phyloP scores from a whole-genome alignment of 2,888 invertebrate genomes.

The Acanthosoma haemorrhoidale region DNA sequence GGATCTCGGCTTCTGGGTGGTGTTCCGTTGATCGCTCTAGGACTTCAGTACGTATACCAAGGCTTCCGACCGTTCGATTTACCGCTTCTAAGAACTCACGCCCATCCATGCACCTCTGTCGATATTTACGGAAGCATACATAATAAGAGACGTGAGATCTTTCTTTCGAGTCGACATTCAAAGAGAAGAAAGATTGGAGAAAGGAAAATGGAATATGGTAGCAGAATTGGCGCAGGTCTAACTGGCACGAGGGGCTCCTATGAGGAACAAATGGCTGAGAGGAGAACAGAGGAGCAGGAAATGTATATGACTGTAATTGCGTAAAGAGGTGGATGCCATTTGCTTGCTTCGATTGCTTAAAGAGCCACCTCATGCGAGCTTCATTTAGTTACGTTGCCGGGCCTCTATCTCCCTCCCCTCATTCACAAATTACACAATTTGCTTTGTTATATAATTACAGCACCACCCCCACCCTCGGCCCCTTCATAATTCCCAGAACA shows the following conservation, averaged over 20 bases:
- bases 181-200: no score
- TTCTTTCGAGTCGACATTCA: no score
- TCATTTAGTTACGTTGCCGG: not conserved
- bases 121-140: no score
- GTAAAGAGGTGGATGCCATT: not conserved
- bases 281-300: not conserved
- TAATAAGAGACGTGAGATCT: no score
- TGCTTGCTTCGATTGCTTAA: not conserved
- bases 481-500: not conserved
- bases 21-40: no score
- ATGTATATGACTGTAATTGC: not conserved
- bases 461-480: no score
- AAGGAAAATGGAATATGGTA: not conserved
- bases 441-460: conserved; percentile 3
- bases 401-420: not conserved
- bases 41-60: no score
- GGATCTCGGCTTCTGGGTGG: no score
- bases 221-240: not conserved
- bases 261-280: conserved; percentile 14
- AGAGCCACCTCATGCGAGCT: conserved; percentile 2
- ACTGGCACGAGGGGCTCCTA: not conserved
- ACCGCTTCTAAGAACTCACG: no score
- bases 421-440: conserved; percentile 4
- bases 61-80: no score
- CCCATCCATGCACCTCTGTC: no score